These are phyloP conservation scores for Caenorhabditis remanei DNA, from an alignment of 1,140 invertebrate genomes.

Conservation along the genomic window DNA sequence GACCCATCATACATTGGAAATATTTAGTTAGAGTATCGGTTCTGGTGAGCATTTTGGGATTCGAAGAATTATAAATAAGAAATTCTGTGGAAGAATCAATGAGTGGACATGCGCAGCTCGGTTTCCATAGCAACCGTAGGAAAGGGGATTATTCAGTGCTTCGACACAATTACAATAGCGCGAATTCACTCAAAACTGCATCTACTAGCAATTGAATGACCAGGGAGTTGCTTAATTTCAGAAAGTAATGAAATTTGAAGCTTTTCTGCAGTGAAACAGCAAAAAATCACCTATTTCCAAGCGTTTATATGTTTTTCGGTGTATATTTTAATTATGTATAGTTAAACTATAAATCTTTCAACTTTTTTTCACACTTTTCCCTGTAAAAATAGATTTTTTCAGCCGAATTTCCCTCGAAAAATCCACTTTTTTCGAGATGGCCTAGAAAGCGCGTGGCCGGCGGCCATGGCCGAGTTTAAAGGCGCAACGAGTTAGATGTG, in stretches of 20 bases:
- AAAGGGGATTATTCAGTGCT: too few relatives aligned
- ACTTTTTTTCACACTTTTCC: background rate
- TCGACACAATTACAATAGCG: too few relatives aligned
- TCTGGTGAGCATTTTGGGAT: slow-evolving; percentile 11
- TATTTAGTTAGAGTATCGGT: slow-evolving; percentile 38
- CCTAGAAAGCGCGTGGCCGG: background rate
- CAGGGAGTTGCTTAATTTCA: too few relatives aligned
- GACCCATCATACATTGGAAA: slow-evolving; percentile 37
- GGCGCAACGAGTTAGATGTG: slow-evolving; percentile 35
- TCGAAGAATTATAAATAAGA: background rate
- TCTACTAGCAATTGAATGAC: too few relatives aligned
- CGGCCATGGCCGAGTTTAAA: slow-evolving; percentile 41
- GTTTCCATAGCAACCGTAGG: slow-evolving; percentile 31
- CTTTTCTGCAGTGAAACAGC: background rate
- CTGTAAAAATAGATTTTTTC: background rate
- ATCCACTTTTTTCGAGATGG: background rate
- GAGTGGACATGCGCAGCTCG: too few relatives aligned
- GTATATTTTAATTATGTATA: background rate
- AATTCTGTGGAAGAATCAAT: background rate
- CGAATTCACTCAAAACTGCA: too few relatives aligned
- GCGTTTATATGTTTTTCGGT: background rate
- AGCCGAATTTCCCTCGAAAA: background rate
- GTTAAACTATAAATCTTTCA: background rate
- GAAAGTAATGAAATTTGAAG: background rate
- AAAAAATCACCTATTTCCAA: too few relatives aligned